A percentile compares a stretch with the other conserved stretches of the same genome.
Evolutionary conservation across 2,113 vertebrate species (phyloP).

Genomic region (Aplodontia rufa): DNA sequence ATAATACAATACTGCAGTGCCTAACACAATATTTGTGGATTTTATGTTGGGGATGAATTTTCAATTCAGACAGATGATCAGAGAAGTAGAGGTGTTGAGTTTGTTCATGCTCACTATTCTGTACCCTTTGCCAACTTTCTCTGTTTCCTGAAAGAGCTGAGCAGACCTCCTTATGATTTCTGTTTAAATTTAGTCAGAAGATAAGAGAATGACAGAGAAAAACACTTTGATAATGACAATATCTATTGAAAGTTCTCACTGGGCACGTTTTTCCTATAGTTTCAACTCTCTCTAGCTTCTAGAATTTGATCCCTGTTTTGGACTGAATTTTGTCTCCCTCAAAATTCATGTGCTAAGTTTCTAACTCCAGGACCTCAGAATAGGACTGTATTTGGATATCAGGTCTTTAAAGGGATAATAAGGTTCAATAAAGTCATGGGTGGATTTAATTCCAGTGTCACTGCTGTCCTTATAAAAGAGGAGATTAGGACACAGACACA

Average conservation of each 20-base stretch:
- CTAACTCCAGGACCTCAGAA: neutral
- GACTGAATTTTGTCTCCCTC: neutral
- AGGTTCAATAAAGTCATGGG: neutral
- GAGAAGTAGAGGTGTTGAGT: neutral
- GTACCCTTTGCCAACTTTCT: neutral
- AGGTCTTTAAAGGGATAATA: neutral
- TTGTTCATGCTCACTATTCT: neutral
- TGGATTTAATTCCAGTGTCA: neutral
- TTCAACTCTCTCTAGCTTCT: neutral
- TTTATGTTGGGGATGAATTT: neutral
- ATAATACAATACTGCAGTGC: neutral
- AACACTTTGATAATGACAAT: neutral
- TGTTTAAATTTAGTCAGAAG: neutral
- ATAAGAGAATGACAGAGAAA: neutral
- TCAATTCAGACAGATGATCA: neutral
- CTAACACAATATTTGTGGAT: neutral
- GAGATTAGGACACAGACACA: neutral
- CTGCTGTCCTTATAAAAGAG: neutral
- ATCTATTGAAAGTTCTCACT: neutral
- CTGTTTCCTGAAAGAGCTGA: accelerated
- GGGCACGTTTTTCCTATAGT: neutral
- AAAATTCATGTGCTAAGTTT: neutral
- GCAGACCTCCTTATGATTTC: neutral
- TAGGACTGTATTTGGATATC: neutral
- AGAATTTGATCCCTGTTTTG: neutral